Percentiles rank a stretch among this genome's conserved stretches.
phyloP scores from a whole-genome alignment of 2,797 vertebrate genomes.

The Gambusia yucatana region DNA sequence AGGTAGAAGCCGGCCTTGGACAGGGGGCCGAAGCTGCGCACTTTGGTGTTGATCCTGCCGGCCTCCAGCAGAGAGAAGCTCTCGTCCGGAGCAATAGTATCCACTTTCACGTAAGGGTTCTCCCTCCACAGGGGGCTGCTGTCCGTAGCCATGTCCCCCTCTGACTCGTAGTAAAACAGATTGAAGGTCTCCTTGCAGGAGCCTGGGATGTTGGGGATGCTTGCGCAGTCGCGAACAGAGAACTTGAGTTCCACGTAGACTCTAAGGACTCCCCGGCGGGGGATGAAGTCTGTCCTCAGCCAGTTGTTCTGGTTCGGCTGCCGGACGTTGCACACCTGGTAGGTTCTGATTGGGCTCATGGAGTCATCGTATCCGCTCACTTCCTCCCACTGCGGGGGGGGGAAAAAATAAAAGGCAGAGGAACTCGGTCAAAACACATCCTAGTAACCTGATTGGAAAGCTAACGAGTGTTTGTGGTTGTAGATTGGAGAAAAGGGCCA shows the following conservation, averaged over 20 bases:
- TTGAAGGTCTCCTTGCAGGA: conserved; percentile 99
- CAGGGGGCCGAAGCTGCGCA: conserved; percentile 96
- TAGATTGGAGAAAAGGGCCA: no score
- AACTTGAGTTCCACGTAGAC: conserved; percentile 98
- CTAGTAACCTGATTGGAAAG: background rate
- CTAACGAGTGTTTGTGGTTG: no score
- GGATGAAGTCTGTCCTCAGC: conserved; percentile 94
- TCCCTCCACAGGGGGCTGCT: conserved; percentile 94
- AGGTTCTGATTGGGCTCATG: conserved; percentile 97
- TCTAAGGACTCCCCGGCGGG: conserved; percentile 89
- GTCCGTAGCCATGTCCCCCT: conserved; percentile 90
- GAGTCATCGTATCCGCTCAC: conserved; percentile 96
- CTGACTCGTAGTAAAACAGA: conserved; percentile 96
- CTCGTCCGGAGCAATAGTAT: conserved; percentile 96
- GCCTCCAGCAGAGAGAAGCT: conserved; percentile 94
- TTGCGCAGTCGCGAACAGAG: conserved; percentile 97
- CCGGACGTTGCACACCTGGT: conserved; percentile 95
- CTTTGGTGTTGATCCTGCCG: conserved; percentile 94
- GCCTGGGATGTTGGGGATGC: conserved; percentile 96
- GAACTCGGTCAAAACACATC: background rate
- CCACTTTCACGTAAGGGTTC: conserved; percentile 98
- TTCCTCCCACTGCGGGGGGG: conserved; percentile 91
- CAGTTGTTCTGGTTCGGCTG: conserved; percentile 97
- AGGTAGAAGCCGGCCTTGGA: conserved; percentile 96
- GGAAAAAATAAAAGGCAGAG: conserved; percentile 37